Percentiles rank a stretch among this genome's conserved stretches.
Conservation (phyloP, 2,113 vertebrate genomes). For the Parus major region DNA sequence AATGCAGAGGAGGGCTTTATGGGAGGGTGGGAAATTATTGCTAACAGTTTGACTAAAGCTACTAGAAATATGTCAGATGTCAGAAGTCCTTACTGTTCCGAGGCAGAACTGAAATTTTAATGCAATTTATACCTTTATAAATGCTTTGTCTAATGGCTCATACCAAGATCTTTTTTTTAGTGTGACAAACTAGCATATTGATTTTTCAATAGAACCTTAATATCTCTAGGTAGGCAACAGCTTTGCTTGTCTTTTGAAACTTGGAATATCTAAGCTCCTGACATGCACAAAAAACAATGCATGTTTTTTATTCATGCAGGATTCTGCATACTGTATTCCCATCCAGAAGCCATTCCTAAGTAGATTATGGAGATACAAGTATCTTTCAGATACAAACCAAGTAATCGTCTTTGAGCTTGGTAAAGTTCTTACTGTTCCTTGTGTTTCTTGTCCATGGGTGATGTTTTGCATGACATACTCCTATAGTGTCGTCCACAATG, state of each 20-base stretch:
- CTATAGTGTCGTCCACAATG: neutral
- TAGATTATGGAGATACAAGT: neutral
- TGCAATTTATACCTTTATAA: neutral
- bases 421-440: neutral
- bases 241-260: neutral
- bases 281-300: neutral
- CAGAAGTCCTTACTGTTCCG: neutral
- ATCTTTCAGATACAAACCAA: neutral
- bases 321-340: neutral
- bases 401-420: neutral
- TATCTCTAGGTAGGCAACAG: neutral
- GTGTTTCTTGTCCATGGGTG: neutral
- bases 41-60: neutral
- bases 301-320: neutral
- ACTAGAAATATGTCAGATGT: neutral
- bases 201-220: neutral
- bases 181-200: neutral
- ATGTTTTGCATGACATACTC: neutral
- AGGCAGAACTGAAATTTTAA: neutral
- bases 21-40: neutral
- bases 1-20: neutral
- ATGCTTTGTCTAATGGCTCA: neutral
- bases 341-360: neutral
- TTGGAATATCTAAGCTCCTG: neutral
- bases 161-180: neutral